Base-by-base conservation (phyloP, 2,888 invertebrate species). In the Hydroisotoma schaefferi region DNA sequence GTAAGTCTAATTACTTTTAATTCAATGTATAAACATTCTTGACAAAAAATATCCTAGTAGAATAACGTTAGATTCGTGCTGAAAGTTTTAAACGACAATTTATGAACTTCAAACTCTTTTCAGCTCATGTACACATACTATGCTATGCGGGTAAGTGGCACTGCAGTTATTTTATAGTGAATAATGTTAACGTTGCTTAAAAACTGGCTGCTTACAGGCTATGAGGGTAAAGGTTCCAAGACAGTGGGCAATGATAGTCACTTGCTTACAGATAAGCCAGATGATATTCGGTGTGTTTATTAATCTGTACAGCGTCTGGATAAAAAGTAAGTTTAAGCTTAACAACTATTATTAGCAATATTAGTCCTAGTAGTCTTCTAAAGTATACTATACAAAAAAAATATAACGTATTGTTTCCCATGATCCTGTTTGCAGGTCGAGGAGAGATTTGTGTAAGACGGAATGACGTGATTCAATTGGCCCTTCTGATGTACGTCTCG, bases 401-500 rank as follows among this genome's bases (percentile, higher is more conserved):
- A 18, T 43, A 43, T 43, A 8, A 10, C 33, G 10, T 12, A n/a
- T 22, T 12, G 5, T 29, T 48, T 55, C n/a, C n/a, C n/a, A n/a
- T n/a, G n/a, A n/a, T n/a, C n/a, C n/a, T n/a, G n/a, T n/a, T n/a
- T n/a, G 5, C 52, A 61, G 64, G 49, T 22, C 57, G 59, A 20
- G 65, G 65, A 43, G 59, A 57, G 46, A 60, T 61, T 22, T 68
- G 68, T 57, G 61, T 63, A 29, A 60, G 68, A 25, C 48, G 65
- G 40, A 57, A 65, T 43, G 65, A 88, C 72, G 92, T 92, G 79
- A 87, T 92, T 70, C 90, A 87, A 75, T 81, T 92, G 48, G 91
- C 90, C n/a, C 85, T 91, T 76, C 85, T 90, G 51, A 94, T 94
- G 92, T 94, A 94, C 80, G 87, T 90, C 77, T 92, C 92, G 66